Base-by-base conservation (phyloP, 2,113 vertebrate genomes). In the Percopsis transmontana region DNA sequence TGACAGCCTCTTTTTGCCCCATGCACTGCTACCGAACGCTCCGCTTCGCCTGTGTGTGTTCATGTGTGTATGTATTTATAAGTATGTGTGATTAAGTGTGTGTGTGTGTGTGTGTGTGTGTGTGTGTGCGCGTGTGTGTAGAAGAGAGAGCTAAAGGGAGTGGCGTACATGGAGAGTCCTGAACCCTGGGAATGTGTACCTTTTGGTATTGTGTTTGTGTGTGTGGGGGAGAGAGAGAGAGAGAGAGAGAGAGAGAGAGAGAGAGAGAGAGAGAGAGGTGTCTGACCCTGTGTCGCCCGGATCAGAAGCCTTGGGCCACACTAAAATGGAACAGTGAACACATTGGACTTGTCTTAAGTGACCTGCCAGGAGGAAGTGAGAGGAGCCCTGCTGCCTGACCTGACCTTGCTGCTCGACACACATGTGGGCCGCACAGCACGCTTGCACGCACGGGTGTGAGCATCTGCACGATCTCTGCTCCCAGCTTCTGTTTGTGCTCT, bases 371-470 rank as follows among this genome's bases (percentile, higher is more conserved):
- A 74, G 69, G 83, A 58, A 72, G 57, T 38, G 2, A 72, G 66
- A 20, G 53, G 65, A 77, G 55, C 69, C 15, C 53, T 68, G 81
- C 58, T 61, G 61, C 66, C 82, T 79, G 72, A 68, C 74, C 27
- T 33, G 27, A 6, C 27, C 27, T 4, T 33, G 27, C 27, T 33
- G 27, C 27, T 33, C 27, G 5, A 33, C 74, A 60, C 62, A 68
- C 68, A 70, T 60, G 18, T 44, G 68, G 70, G 68, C 67, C 81
- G 27, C 8, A 33, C 8, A 33, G 68, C 72, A 47, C 72, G 80
- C 67, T 60, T 81, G 77, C 68, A 71, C 57, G 68, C 69, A 74
- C 65, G 66, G 67, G 47, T 14, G 33, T 67, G 71, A 67, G 76
- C 76, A 66, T 76, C 70, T 66, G 59, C 66, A 66, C 66, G 33